Conservation (phyloP, 2,888 invertebrate species). For the Rhaphigaster nebulosa region DNA sequence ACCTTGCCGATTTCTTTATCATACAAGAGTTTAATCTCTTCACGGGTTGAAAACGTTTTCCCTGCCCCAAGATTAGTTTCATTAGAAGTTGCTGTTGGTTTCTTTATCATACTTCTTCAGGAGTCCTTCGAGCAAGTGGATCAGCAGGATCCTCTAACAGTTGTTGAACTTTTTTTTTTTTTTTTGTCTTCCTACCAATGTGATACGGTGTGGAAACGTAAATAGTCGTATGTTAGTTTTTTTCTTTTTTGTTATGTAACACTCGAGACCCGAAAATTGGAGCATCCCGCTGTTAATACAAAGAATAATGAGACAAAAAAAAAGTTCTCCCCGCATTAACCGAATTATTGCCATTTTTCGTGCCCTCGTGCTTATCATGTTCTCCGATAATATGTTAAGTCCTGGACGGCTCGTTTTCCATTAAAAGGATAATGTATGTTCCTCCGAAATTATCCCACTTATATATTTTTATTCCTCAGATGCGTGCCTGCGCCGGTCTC, state of each 20-base stretch:
- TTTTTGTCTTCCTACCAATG: not conserved
- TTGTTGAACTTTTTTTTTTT: not conserved
- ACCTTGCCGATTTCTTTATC: slow-evolving; percentile 23
- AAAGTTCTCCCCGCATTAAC: not conserved
- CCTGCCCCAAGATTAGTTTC: slow-evolving; percentile 38
- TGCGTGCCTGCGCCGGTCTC: not conserved
- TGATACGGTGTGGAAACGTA: not conserved
- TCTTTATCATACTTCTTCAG: slow-evolving; percentile 31
- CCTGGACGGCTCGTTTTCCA: not conserved
- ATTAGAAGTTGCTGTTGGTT: not conserved
- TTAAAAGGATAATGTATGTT: not conserved
- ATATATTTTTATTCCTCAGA: not conserved
- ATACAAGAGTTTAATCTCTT: not conserved
- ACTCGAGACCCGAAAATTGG: not conserved
- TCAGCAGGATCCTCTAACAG: slow-evolving; percentile 20
- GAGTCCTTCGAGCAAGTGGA: slow-evolving; percentile 14
- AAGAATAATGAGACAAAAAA: not conserved
- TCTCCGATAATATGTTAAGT: not conserved
- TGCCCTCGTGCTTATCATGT: not conserved
- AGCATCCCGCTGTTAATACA: not conserved
- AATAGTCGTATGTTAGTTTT: not conserved
- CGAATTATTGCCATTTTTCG: slow-evolving; percentile 5
- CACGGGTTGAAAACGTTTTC: slow-evolving; percentile 20
- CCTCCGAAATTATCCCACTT: not conserved
- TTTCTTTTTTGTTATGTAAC: not conserved